phyloP scores from a whole-genome alignment of 2,113 vertebrate genomes.

The Malurus elegans region DNA sequence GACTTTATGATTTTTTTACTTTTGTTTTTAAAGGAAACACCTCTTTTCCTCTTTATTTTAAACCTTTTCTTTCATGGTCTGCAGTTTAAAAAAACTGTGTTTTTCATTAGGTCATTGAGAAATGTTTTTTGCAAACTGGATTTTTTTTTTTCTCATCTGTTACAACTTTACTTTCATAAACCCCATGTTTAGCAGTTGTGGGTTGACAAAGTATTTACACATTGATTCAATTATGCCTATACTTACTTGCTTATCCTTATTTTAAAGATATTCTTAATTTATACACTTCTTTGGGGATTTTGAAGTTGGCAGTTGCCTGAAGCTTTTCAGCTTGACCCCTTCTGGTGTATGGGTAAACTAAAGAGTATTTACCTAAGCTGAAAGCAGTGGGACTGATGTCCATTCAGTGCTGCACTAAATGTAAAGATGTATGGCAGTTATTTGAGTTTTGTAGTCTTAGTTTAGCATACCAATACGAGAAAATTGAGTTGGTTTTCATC shows the following conservation, averaged over 20 bases:
- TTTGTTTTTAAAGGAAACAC: not conserved
- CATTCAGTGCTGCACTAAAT: not conserved
- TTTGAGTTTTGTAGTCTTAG: not conserved
- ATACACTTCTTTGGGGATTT: not conserved
- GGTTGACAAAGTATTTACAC: not conserved
- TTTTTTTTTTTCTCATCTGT: not conserved
- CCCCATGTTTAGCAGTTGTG: not conserved
- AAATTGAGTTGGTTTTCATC: not conserved
- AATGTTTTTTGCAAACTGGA: not conserved
- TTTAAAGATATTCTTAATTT: not conserved
- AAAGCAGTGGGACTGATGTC: not conserved
- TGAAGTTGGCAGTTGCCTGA: not conserved
- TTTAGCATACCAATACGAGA: not conserved
- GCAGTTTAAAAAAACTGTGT: not conserved
- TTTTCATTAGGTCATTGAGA: not conserved
- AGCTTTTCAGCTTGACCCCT: not conserved
- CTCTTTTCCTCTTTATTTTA: not conserved
- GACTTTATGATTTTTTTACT: not conserved
- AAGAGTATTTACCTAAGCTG: not conserved
- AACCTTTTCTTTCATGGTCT: not conserved
- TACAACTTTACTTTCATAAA: not conserved
- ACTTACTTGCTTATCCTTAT: not conserved
- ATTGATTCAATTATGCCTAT: not conserved
- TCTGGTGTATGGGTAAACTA: not conserved
- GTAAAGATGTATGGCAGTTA: not conserved